Evolutionary conservation across 2,888 invertebrate species (phyloP).

Genomic region (Leptinotarsa tumamoca): DNA sequence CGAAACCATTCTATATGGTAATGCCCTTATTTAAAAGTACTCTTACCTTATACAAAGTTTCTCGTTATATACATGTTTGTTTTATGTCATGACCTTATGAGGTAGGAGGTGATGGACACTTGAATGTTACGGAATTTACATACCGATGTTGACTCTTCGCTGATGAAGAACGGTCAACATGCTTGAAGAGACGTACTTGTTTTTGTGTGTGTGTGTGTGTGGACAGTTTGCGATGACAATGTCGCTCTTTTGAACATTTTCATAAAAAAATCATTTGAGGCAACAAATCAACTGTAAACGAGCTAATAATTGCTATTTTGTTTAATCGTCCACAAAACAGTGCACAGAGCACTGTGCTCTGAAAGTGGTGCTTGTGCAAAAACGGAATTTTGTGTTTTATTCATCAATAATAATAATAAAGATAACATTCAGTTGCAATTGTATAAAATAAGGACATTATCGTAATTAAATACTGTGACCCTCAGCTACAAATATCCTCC

Average conservation of each 20-base stretch:
- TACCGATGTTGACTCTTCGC: conserved; percentile 4
- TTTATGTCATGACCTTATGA: conserved; percentile 32
- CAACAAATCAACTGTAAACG: not conserved
- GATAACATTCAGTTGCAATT: too few relatives aligned
- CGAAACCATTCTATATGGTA: conserved; percentile 46
- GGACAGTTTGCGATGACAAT: not conserved
- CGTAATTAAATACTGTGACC: too few relatives aligned
- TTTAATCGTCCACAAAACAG: too few relatives aligned
- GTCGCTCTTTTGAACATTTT: not conserved
- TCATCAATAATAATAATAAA: too few relatives aligned
- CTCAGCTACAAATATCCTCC: too few relatives aligned
- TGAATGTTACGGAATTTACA: conserved; percentile 29
- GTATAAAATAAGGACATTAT: too few relatives aligned
- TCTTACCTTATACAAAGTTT: conserved; percentile 30
- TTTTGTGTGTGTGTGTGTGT: not conserved
- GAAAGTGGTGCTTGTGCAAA: too few relatives aligned
- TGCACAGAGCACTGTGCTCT: too few relatives aligned
- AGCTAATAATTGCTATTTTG: too few relatives aligned
- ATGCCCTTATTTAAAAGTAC: conserved; percentile 40
- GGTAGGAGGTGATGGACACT: conserved; percentile 33
- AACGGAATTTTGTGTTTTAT: too few relatives aligned
- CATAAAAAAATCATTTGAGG: not conserved
- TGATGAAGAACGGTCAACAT: conserved; percentile 9
- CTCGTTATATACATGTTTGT: conserved; percentile 32
- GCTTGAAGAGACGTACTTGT: not conserved